Percentiles rank a stretch among this genome's conserved stretches.
These are phyloP conservation scores for Lucilia cuprina DNA, from an alignment of 1,140 invertebrate species.

Conservation along the genomic window DNA sequence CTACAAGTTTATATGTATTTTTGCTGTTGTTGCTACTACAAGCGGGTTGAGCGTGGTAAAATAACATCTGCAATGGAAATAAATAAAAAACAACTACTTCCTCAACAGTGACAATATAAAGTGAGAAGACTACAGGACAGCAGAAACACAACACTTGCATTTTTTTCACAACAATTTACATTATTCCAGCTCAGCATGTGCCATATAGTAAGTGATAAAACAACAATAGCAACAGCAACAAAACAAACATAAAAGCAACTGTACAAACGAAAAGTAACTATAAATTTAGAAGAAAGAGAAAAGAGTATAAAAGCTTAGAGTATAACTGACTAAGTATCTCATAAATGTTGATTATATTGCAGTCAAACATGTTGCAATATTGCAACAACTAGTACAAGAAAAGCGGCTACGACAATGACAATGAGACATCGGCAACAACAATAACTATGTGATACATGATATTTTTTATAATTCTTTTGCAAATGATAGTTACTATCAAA, in stretches of 20 bases:
- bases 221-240: background rate
- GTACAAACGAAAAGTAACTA: no score
- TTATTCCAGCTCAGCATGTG: background rate
- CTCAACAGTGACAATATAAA: background rate
- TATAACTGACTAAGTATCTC: slow-evolving; percentile 12
- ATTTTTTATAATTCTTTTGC: background rate
- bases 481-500: background rate
- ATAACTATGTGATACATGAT: background rate
- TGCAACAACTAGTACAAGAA: background rate
- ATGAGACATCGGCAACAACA: background rate
- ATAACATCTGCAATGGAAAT: background rate
- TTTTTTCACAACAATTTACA: background rate
- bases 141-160: background rate
- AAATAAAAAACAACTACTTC: background rate
- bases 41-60: no score
- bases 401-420: background rate
- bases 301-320: no score
- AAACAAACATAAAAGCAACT: no score
- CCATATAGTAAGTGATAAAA: slow-evolving; percentile 13
- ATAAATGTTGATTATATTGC: slow-evolving; percentile 28
- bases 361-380: slow-evolving; percentile 18
- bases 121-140: background rate
- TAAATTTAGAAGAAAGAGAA: no score
- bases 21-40: no score
- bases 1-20: no score